Conservation (phyloP, 1,140 invertebrate genomes). For the Aplysia californica region DNA sequence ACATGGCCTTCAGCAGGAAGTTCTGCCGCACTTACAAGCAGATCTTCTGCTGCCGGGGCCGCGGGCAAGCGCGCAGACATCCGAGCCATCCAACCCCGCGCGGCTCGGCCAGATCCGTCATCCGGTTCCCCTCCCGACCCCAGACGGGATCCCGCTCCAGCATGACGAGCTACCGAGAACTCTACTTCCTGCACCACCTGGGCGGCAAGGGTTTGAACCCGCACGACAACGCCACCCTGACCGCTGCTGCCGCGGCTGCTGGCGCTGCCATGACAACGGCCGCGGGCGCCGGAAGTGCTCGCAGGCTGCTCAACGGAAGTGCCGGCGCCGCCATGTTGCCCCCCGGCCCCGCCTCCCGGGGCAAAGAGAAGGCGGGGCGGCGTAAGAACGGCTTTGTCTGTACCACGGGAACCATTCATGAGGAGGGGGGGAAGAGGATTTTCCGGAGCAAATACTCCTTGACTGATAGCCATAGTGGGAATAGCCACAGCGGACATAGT, state of each 20-base stretch:
- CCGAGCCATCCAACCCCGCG: no score
- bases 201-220: neutral
- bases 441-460: constrained; percentile 14
- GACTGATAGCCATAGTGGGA: constrained; percentile 10
- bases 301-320: no score
- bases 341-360: neutral
- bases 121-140: constrained; percentile 23
- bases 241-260: no score
- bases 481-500: constrained; percentile 16
- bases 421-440: constrained; percentile 6
- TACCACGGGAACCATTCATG: neutral
- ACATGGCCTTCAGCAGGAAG: constrained; percentile 56
- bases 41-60: constrained; percentile 50
- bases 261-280: no score
- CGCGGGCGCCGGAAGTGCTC: no score
- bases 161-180: constrained; percentile 15
- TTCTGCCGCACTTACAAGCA: constrained; percentile 52
- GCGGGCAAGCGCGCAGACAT: neutral
- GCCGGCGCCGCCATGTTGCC: no score
- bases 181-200: constrained; percentile 29
- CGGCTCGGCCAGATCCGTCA: constrained; percentile 19
- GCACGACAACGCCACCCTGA: no score
- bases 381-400: constrained; percentile 20
- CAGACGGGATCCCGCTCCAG: constrained; percentile 19
- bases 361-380: neutral